These are phyloP conservation scores for Ciconia stormi DNA, from an alignment of 2,113 vertebrate species.

Conservation along the genomic window DNA sequence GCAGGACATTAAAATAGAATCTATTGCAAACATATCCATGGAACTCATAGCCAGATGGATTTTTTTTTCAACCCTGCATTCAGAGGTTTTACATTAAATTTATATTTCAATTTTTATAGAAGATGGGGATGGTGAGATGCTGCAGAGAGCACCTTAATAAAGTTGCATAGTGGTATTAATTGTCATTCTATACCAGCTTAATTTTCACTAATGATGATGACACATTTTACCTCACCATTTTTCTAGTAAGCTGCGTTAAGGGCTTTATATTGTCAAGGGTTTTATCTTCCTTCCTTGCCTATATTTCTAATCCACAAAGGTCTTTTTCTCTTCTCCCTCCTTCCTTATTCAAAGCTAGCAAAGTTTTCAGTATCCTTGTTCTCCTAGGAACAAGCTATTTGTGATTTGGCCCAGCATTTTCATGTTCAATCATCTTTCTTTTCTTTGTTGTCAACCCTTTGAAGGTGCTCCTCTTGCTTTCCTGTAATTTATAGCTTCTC, in stretches of 20 bases:
- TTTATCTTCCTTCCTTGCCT: background rate
- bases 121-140: background rate
- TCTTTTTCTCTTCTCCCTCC: background rate
- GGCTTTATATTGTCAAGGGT: background rate
- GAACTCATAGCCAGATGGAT: background rate
- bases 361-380: constrained; percentile 4
- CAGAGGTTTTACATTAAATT: background rate
- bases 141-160: background rate
- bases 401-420: constrained; percentile 14
- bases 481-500: constrained; percentile 53
- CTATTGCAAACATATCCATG: background rate
- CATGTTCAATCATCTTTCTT: constrained; percentile 43
- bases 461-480: constrained; percentile 28
- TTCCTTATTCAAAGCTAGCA: background rate
- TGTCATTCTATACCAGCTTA: constrained; percentile 11
- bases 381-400: background rate
- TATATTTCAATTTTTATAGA: background rate
- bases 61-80: background rate
- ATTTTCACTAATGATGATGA: constrained; percentile 2
- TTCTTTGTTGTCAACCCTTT: constrained; percentile 45
- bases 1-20: background rate
- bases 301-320: background rate
- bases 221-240: constrained; percentile 32
- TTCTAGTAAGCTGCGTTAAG: background rate
- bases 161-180: background rate